Percentiles rank a stretch among this genome's conserved stretches.
These are phyloP conservation scores for Hyphantria cunea DNA, from an alignment of 1,140 invertebrate species.

Conservation along the genomic window DNA sequence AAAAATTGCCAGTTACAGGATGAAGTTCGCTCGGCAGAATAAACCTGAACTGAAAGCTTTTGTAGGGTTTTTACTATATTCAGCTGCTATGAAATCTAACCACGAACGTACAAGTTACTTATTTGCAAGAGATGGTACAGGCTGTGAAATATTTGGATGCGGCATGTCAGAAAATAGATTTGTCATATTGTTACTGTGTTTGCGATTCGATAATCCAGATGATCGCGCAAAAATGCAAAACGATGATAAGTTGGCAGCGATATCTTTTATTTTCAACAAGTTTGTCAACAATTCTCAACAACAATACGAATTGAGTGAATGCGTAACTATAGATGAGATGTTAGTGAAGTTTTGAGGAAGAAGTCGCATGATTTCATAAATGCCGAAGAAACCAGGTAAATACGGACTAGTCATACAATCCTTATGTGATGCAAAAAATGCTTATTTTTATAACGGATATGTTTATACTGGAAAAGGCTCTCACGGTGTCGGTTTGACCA, in stretches of 20 bases:
- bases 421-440: conserved; percentile 51
- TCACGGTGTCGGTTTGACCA: conserved; percentile 25
- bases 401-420: conserved; percentile 76
- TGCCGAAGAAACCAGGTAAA: conserved; percentile 70
- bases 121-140: conserved; percentile 39
- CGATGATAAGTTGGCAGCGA: conserved; percentile 28
- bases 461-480: conserved; percentile 58
- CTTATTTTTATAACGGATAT: conserved; percentile 56
- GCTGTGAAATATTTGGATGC: conserved; percentile 41
- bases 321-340: conserved; percentile 57
- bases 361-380: conserved; percentile 69
- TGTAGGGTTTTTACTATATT: conserved; percentile 34
- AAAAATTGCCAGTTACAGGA: conserved; percentile 8
- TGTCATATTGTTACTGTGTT: conserved; percentile 19
- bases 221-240: conserved; percentile 30
- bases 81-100: conserved; percentile 36
- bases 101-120: conserved; percentile 21
- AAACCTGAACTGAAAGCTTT: conserved; percentile 32
- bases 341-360: conserved; percentile 64
- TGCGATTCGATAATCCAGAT: conserved; percentile 35
- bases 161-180: conserved; percentile 37
- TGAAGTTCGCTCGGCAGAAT: conserved; percentile 2
- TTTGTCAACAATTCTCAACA: conserved; percentile 47
- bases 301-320: conserved; percentile 40
- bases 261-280: conserved; percentile 38